Conservation (phyloP, 2,113 vertebrate genomes). For the Apeltes quadracus region DNA sequence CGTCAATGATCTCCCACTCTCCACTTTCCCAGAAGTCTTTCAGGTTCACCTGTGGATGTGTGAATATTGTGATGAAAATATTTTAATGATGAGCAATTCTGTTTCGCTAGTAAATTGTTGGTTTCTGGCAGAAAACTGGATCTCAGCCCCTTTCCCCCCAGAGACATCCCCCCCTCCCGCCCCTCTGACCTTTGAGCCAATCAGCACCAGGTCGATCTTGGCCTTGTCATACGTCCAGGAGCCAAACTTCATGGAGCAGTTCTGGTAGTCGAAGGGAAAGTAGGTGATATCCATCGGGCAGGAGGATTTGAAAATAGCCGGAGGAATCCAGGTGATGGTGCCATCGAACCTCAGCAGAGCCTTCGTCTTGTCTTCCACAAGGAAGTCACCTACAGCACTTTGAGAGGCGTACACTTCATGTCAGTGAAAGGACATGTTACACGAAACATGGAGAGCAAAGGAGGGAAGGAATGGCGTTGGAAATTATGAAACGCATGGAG, state of each 20-base stretch:
- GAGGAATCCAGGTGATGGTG: conserved; percentile 91
- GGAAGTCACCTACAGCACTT: conserved; percentile 94
- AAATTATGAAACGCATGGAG: neutral
- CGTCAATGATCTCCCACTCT: conserved; percentile 96
- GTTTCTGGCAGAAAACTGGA: neutral
- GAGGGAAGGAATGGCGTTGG: conserved; percentile 1
- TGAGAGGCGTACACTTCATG: conserved; percentile 19
- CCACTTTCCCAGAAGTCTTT: conserved; percentile 96
- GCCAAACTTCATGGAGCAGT: conserved; percentile 96
- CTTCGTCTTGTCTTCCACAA: conserved; percentile 92
- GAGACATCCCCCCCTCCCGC: neutral
- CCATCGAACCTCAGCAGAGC: conserved; percentile 90
- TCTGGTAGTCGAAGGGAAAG: conserved; percentile 97
- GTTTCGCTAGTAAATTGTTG: neutral
- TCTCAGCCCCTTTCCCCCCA: neutral
- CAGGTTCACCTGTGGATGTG: conserved; percentile 80
- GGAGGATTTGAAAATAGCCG: conserved; percentile 95
- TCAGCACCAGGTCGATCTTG: conserved; percentile 92
- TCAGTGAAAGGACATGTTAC: conserved; percentile 30
- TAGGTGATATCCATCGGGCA: conserved; percentile 98
- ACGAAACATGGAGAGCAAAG: conserved; percentile 10
- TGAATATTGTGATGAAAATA: conserved; percentile 6
- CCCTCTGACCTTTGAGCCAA: conserved; percentile 89
- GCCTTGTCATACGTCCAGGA: conserved; percentile 98
- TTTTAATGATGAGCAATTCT: neutral